Conservation (phyloP, 2,113 vertebrate species). For the Miniopterus natalensis region DNA sequence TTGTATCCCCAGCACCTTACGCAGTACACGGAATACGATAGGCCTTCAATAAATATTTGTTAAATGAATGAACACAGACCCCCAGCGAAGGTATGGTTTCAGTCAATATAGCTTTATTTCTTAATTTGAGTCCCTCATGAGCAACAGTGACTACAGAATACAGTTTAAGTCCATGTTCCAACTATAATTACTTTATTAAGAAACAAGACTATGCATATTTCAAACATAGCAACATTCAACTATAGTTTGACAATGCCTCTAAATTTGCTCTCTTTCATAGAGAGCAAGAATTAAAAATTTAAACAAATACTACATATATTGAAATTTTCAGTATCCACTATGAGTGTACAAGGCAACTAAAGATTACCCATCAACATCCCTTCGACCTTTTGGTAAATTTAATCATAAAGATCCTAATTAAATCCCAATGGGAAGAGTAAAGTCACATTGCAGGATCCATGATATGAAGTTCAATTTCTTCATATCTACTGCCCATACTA, state of each 20-base stretch:
- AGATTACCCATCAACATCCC: neutral
- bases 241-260: neutral
- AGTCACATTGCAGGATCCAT: neutral
- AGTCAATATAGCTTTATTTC: neutral
- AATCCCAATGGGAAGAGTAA: neutral
- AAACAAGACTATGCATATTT: neutral
- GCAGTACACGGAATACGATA: neutral
- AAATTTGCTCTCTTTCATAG: neutral
- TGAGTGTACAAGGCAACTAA: neutral
- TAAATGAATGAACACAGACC: neutral
- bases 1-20: neutral
- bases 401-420: neutral
- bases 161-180: neutral
- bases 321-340: neutral
- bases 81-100: neutral
- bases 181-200: neutral
- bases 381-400: neutral
- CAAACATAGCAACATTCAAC: neutral
- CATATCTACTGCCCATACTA: neutral
- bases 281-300: neutral
- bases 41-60: neutral
- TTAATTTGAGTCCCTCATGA: neutral
- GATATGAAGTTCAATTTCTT: conserved; percentile 27
- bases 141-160: neutral
- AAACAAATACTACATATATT: neutral